Evolutionary conservation across 2,113 vertebrate genomes (phyloP), one percentile per base, ranked within the genome.

Genomic region (Sinocyclocheilus rhinocerous): DNA sequence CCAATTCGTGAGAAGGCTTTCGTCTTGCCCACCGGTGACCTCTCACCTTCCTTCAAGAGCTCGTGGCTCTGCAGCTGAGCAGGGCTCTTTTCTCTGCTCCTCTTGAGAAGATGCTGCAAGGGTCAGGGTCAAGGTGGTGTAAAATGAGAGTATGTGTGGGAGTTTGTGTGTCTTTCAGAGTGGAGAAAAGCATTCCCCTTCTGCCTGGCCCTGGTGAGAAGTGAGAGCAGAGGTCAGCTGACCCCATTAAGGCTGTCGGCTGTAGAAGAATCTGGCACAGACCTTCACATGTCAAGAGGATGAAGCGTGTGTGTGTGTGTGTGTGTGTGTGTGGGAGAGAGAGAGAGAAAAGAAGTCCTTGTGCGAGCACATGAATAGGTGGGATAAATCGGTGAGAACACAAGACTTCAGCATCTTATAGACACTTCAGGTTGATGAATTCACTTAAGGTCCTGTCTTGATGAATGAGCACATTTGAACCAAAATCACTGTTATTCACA

Each of bases 231-330:
- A 81, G 83, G 77, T 84, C 87, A 86, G 36, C 50, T 75, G 87
- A 88, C 87, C 87, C 87, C 75, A 86, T 91, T 89, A 91, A 93
- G 87, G 83, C 89, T 81, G 90, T 84, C 57, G 88, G 88, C 55
- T 70, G 84, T 48, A 22, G 67, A 80, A 83, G 87, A 86, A 45
- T 20, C 77, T 81, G 87, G 78, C 86, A 85, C 76, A 90, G 86
- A 91, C 81, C 63, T 73, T 73, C 59, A 48, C 22, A 69, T 76
- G 85, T 87, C 88, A 67, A 55, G 77, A 81, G 59, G 89, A 90
- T 76, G 86, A 86, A 52, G n/a, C 39, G 18, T 50, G 22, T 55
- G n/a, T 69, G 57, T 65, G 57, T 77, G 81, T 75, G 26, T 67
- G 84, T 77, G 42, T 48, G 50, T 52, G 75, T 48, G 39, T 42